Evolutionary conservation across 2,113 vertebrate species (phyloP), one percentile per base, ranked within the genome.

Genomic region (Nycticryphes semicollaris): DNA sequence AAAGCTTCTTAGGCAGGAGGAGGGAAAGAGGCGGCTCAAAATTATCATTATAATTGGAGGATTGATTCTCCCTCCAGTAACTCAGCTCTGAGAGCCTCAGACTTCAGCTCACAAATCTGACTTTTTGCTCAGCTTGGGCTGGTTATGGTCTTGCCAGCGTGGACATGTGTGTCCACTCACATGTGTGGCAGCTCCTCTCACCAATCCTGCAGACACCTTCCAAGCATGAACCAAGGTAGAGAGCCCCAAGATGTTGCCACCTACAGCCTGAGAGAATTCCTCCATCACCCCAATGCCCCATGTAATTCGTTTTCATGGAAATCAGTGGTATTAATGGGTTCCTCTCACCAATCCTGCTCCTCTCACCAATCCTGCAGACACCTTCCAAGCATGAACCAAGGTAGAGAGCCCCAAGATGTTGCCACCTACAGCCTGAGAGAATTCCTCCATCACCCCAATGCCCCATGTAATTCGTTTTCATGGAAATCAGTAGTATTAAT

Each of bases 61-160:
- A 64, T 64, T 60, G 78, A 53, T 93, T 78, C 23, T 92, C 13
- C 54, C 23, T 72, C 39, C 23, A 1, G 33, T n/a, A 80, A 48
- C 43, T 78, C 62, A 13, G 56, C 56, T 37, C 62, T 13, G 39
- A 83, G 33, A 57, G 25, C 11, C 35, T 70, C 3, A 0, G 39
- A 31, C 31, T 50, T 59, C 56, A 68, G 78, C 53, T 68, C 48
- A 37, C 66, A 60, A 11, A 56, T 5, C 5, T 35, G 70, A 82
- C 10, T 16, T 48, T 67, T 53, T 24, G 3, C 64, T 68, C 5
- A 37, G 39, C 62, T 68, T 3, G 2, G 20, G 5, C 15, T 64
- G 45, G 19, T 70, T 15, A 4, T 27, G 47, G 51, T 23, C 39
- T 33, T n/a, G 21, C 37, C 37, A 63, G 22, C 0, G 0, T 4